Evolutionary conservation across 2,113 vertebrate species (phyloP), one percentile per base, ranked within the genome.

Genomic region (Oncorhynchus keta): DNA sequence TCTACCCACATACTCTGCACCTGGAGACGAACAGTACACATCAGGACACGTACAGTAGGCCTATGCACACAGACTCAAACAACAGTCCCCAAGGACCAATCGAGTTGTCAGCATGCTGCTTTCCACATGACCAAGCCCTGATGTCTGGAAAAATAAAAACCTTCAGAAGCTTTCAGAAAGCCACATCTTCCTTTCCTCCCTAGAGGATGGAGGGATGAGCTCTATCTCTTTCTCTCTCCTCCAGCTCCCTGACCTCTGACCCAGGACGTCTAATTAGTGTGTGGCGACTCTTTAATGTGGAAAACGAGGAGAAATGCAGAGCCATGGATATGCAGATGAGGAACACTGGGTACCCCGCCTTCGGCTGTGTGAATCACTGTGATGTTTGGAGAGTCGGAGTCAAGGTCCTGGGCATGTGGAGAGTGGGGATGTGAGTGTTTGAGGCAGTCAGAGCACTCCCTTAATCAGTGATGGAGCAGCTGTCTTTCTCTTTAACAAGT

Each of bases 271-370:
- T 89, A 89, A 93, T 91, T 90, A 90, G 87, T 57, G 75, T 70
- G 80, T 68, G 35, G 73, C 64, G 45, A 70, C 73, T 72, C 83
- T 88, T 89, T 91, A 65, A 87, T 87, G 84, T 86, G 78, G 76
- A 83, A 88, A 88, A 85, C 72, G 76, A 76, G 75, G 20, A 88
- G 80, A 89, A 88, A 86, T 89, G 88, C 87, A 83, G 82, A 90
- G 77, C 77, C 71, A 84, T 66, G 70, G 72, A 83, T 91, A 91
- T 92, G 90, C 84, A 91, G 75, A 92, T 89, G 72, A 85, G 81
- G 73, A 64, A 26, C 61, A 7, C 61, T 64, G 22, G 35, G 8
- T 7, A 81, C 73, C 77, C 74, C 78, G 87, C 85, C 86, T 81
- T 77, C 70, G 77, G 78, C 81, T 68, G 82, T 75, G 81, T 84